These are phyloP conservation scores for Loripinus fragilis DNA, from an alignment of 2,888 invertebrate genomes.

Conservation along the genomic window DNA sequence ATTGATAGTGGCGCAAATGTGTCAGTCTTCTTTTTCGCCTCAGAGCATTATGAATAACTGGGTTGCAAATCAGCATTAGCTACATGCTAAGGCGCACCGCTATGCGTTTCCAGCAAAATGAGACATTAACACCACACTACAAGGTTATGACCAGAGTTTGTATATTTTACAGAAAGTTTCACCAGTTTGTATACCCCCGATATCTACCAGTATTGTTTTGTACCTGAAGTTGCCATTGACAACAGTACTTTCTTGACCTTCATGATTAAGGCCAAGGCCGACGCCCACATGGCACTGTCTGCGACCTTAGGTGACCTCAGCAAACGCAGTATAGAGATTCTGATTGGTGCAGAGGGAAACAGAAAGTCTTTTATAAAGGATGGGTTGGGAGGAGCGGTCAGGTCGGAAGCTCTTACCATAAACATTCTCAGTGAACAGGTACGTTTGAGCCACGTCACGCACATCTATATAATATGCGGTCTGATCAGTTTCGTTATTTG, in stretches of 20 bases:
- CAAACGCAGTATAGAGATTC: slow-evolving; percentile 78
- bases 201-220: slow-evolving; percentile 78
- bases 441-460: no score
- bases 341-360: slow-evolving; percentile 78
- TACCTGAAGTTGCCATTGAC: slow-evolving; percentile 80
- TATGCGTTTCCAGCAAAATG: no score
- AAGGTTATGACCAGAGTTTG: no score
- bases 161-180: slow-evolving; percentile 76
- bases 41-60: no score
- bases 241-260: slow-evolving; percentile 79
- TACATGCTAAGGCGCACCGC: no score
- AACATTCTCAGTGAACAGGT: slow-evolving; percentile 69
- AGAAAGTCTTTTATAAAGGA: slow-evolving; percentile 77
- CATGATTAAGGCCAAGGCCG: slow-evolving; percentile 78
- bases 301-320: slow-evolving; percentile 81
- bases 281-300: slow-evolving; percentile 79
- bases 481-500: no score
- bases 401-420: slow-evolving; percentile 74
- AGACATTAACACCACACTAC: no score
- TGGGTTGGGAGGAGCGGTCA: slow-evolving; percentile 70
- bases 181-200: slow-evolving; percentile 81
- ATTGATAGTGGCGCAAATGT: no score
- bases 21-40: no score
- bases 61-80: no score
- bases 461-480: no score